Conservation (phyloP, 2,888 invertebrate species). For the Amblyjoppa proteus region DNA sequence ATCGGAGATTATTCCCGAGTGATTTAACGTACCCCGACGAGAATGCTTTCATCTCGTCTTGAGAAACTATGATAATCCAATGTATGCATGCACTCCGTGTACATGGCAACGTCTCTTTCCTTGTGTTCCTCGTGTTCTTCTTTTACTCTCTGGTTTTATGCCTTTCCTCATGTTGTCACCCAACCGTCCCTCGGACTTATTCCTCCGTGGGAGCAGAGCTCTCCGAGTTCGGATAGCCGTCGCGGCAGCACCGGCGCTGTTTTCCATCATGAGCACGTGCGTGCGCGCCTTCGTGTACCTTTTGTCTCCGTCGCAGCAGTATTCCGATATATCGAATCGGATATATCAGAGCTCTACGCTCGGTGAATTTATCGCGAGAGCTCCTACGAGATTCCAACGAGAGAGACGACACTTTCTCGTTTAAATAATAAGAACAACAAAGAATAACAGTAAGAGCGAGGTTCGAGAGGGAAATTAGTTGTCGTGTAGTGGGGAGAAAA, state of each 20-base stretch:
- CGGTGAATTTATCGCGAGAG: no score
- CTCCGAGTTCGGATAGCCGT: background rate
- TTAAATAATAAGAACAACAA: background rate
- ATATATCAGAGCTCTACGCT: no score
- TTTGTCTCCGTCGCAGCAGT: no score
- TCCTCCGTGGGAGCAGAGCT: no score
- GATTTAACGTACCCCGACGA: slow-evolving; percentile 12
- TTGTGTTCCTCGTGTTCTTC: no score
- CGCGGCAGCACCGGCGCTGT: background rate
- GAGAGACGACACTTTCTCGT: slow-evolving; percentile 8
- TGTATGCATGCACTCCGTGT: background rate
- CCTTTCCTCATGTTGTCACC: no score
- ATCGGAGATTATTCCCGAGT: slow-evolving; percentile 30
- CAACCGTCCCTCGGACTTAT: no score
- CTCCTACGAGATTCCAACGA: background rate
- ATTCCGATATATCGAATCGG: no score
- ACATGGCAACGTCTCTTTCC: no score
- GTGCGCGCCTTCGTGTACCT: background rate
- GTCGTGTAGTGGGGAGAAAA: background rate
- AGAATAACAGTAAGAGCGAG: background rate
- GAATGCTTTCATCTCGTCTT: slow-evolving; percentile 1
- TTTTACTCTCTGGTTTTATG: no score
- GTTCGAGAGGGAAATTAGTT: background rate
- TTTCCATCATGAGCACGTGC: slow-evolving; percentile 14
- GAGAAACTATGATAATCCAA: slow-evolving; percentile 18